Evolutionary conservation across 23 tunicate species (phyloP).

Genomic region (Ciona savignyi): DNA sequence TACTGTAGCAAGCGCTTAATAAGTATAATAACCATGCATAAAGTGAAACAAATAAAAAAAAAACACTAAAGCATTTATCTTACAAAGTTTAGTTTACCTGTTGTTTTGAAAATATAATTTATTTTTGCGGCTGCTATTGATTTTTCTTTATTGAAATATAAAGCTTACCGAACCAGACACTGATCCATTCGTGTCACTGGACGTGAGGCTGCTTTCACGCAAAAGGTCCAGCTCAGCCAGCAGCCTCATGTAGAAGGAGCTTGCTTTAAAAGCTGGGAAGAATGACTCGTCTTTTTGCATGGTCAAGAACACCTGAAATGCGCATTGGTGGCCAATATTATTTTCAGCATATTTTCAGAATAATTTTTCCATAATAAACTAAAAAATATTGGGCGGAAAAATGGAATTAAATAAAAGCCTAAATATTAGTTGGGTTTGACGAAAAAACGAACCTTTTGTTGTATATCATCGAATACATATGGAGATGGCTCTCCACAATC

Average conservation of each 20-base stretch:
- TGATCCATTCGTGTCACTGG: slow-evolving; percentile 64
- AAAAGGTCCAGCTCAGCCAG: slow-evolving; percentile 86
- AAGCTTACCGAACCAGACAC: slow-evolving; percentile 44
- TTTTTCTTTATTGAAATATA: background rate
- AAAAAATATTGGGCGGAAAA: too few species aligned
- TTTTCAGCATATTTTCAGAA: background rate
- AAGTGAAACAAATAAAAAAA: too few species aligned
- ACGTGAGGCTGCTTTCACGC: slow-evolving; percentile 64
- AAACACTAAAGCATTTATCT: too few species aligned
- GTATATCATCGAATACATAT: slow-evolving; percentile 82
- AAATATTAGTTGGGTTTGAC: too few species aligned
- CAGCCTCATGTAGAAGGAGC: slow-evolving; percentile 46
- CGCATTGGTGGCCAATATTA: background rate
- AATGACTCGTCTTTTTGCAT: slow-evolving; percentile 75
- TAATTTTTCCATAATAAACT: too few species aligned
- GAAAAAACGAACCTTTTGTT: slow-evolving; percentile 66
- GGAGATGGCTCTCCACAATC: slow-evolving; percentile 84
- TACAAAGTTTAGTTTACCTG: too few species aligned
- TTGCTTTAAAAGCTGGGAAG: slow-evolving; percentile 79
- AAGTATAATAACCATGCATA: too few species aligned
- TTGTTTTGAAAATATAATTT: too few species aligned
- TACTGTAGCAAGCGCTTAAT: too few species aligned
- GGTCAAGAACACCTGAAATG: slow-evolving; percentile 35
- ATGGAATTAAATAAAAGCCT: too few species aligned
- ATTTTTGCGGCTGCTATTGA: too few species aligned